phyloP scores from a whole-genome alignment of 2,113 vertebrate genomes.

The Leiothrix lutea region DNA sequence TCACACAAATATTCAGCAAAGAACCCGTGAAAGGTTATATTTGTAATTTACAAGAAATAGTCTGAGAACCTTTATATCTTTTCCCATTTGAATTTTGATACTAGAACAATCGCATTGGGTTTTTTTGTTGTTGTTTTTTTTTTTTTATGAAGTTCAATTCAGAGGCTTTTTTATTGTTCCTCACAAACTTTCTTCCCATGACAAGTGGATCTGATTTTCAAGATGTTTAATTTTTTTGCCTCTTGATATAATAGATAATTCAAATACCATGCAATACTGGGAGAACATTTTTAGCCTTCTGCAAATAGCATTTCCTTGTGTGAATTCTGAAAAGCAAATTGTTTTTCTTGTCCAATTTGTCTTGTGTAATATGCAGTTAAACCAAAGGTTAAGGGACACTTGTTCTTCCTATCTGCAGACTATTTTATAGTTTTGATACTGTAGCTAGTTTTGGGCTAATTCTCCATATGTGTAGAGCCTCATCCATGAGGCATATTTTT shows the following conservation, averaged over 20 bases:
- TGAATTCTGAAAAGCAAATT: background rate
- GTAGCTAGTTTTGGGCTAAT: conserved; percentile 4
- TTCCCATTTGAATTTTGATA: background rate
- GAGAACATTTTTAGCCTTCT: background rate
- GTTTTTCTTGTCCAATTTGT: background rate
- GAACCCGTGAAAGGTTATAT: background rate
- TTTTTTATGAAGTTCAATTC: background rate
- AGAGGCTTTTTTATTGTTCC: background rate
- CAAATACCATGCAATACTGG: background rate
- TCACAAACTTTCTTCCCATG: background rate
- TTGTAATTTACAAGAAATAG: background rate
- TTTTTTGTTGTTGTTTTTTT: background rate
- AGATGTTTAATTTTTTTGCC: background rate
- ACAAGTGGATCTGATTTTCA: conserved; percentile 2
- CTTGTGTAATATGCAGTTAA: background rate
- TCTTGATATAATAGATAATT: background rate
- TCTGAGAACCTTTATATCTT: background rate
- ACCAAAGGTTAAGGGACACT: background rate
- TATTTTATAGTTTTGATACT: background rate
- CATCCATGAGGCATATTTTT: background rate
- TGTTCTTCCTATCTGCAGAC: background rate
- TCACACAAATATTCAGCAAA: background rate
- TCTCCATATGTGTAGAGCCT: background rate
- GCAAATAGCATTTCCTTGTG: background rate
- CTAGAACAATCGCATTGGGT: background rate